Evolutionary conservation across 2,113 vertebrate genomes (phyloP).

Genomic region (Protobothrops mucrosquamatus): DNA sequence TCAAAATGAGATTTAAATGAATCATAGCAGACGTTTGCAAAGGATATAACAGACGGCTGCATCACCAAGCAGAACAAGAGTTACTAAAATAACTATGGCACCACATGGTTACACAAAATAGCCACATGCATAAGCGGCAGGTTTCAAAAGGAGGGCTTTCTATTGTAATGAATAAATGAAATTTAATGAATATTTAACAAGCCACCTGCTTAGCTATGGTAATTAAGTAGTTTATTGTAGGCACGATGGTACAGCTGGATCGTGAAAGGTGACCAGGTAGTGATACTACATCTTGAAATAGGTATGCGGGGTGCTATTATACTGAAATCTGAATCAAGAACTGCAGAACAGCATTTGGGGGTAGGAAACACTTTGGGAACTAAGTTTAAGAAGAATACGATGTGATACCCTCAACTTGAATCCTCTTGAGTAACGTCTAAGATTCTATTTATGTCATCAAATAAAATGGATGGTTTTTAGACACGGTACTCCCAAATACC

Average conservation of each 20-base stretch:
- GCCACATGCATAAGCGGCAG: constrained; percentile 24
- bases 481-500: background rate
- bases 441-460: background rate
- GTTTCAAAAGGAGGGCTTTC: constrained; percentile 29
- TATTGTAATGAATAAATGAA: constrained; percentile 31
- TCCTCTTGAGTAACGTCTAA: background rate
- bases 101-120: constrained; percentile 39
- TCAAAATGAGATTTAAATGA: background rate
- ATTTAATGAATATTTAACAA: constrained; percentile 37
- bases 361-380: background rate
- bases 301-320: background rate
- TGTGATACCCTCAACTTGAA: background rate
- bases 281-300: background rate
- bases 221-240: constrained; percentile 32
- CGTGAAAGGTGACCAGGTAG: constrained; percentile 25
- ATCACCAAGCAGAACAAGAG: constrained; percentile 21
- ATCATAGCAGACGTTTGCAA: background rate
- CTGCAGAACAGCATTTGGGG: background rate
- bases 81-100: constrained; percentile 27
- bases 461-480: background rate
- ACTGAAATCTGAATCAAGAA: background rate
- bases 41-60: constrained; percentile 6
- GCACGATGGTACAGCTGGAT: constrained; percentile 10
- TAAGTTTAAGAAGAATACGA: background rate
- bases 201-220: constrained; percentile 32